Evolutionary conservation across 2,797 vertebrate species (phyloP), one percentile per base, ranked within the genome.

Genomic region (Chromis chromis): DNA sequence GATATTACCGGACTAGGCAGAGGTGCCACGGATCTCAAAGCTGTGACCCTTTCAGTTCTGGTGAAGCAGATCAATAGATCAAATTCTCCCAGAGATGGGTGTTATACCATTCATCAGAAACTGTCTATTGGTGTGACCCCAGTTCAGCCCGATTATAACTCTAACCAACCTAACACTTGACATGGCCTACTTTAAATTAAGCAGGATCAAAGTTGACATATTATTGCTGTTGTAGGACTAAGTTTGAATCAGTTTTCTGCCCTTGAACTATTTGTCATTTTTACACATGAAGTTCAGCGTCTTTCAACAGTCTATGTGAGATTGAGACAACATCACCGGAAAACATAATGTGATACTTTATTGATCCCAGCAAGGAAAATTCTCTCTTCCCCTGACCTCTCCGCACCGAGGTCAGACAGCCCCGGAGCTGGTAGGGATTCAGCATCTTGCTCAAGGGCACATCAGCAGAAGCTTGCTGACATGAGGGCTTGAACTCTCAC

Each of bases 11-110:
- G 84, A 86, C 73, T 65, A 78, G 57, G 84, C 70, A 46, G 71
- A 85, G 75, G 81, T 91, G 86, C 91, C 82, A 69, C 22, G 28
- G 81, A 88, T 87, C 70, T 89, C 71, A 13, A 64, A 48, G 65
- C 70, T 81, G 10, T 89, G 90, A 89, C 85, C 87, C 86, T 91
- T 85, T 89, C 81, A 70, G 61, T 91, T 89, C 83, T 83, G 56
- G 76, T 83, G 66, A 83, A 87, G 78, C 66, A 42, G 76, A 91
- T 92, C 90, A 89, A 85, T 91, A 86, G 69, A 90, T 90, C 85
- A 92, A 88, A 88, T 83, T 80, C 75, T 65, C 74, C 42, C 71
- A 83, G 74, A 80, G 88, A 88, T 87, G 76, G 66, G 62, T 89
- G 91, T 91, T 77, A 88, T 80, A 67, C 56, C 68, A 62, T 91